Base-by-base conservation (phyloP, 2,888 invertebrate genomes). In the Drosophila maculinotata region DNA sequence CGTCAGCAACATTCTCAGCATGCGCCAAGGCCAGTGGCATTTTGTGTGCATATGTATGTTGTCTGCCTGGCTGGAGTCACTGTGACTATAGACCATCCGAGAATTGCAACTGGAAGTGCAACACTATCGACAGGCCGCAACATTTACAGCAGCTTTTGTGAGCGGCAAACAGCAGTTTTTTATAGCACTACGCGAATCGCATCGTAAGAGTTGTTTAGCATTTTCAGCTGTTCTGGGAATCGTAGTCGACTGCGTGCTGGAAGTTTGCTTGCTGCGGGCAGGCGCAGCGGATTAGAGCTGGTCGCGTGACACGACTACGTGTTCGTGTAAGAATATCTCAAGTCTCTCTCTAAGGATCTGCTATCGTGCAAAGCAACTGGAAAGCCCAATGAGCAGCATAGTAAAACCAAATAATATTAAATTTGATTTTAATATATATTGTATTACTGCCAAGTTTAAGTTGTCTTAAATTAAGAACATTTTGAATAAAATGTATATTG, bases 21-120 rank as follows among this genome's bases (percentile, higher is more conserved):
- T 64, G 87, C 84, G 73, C 87, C 81, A 82, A 82, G 81, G 81
- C 81, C 88, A 87, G 68, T 83, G 68, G 59, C 86, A 85, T 87
- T 87, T 69, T 68, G 76, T 63, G 41, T 68, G 30, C 39, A 33
- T 35, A 41, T 44, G 45, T 35, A 48, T 38, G 33, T 52, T 54
- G 36, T 45, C 17, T 49, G 25, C 15, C 25, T 28, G 23, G 35
- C 28, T 15, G 7, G 20, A 28, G 26, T 20, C 54, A 33, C 42
- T 31, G 28, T 45, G 20, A 20, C 20, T 20, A 2, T 2, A 20
- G 38, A 33, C 30, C 45, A 44, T 42, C 52, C 49, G 39, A 39
- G 31, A 42, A 44, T 48, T 47, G 58, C 31, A 63, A 68, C 54
- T 77, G 73, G 63, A 68, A 78, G 75, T 74, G 60, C 69, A 60